Evolutionary conservation across 2,797 vertebrate species (phyloP).

Genomic region (Balearica regulorum): DNA sequence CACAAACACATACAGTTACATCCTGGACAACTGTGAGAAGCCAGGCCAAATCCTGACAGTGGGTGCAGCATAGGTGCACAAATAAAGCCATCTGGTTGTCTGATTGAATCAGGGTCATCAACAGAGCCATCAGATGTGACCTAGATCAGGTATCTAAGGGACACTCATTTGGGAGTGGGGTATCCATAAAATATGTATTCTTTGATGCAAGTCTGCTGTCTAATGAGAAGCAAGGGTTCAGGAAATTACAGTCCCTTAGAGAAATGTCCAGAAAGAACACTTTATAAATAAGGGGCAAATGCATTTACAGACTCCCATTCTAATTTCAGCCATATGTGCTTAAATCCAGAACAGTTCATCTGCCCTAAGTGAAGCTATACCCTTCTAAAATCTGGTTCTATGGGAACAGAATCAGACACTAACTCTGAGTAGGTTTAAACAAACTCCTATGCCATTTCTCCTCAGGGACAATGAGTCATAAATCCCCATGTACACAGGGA

Average conservation of each 20-base stretch:
- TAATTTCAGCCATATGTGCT: conserved; percentile 14
- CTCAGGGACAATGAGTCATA: conserved; percentile 53
- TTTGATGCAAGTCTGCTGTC: conserved; percentile 20
- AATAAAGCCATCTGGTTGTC: conserved; percentile 57
- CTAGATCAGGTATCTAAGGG: conserved; percentile 36
- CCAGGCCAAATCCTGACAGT: conserved; percentile 15
- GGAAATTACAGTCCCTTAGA: neutral
- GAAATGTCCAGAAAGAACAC: conserved; percentile 10
- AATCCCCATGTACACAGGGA: conserved; percentile 26
- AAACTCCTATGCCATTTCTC: conserved; percentile 41
- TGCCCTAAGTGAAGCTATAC: neutral
- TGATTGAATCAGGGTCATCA: conserved; percentile 51
- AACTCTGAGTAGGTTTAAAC: conserved; percentile 32
- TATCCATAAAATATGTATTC: conserved; percentile 34
- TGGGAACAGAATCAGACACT: conserved; percentile 37
- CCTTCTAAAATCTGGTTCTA: conserved; percentile 29
- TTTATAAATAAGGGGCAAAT: neutral
- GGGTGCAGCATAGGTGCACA: conserved; percentile 22
- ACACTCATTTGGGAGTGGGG: neutral
- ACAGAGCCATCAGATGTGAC: conserved; percentile 35
- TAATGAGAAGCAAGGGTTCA: conserved; percentile 23
- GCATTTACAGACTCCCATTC: neutral
- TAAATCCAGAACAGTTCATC: neutral
- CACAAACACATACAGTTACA: neutral
- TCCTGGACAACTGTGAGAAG: neutral